These are phyloP conservation scores for Epizoanthus illoricatus DNA, from an alignment of 92 coral and sea anemone genomes.

Conservation along the genomic window DNA sequence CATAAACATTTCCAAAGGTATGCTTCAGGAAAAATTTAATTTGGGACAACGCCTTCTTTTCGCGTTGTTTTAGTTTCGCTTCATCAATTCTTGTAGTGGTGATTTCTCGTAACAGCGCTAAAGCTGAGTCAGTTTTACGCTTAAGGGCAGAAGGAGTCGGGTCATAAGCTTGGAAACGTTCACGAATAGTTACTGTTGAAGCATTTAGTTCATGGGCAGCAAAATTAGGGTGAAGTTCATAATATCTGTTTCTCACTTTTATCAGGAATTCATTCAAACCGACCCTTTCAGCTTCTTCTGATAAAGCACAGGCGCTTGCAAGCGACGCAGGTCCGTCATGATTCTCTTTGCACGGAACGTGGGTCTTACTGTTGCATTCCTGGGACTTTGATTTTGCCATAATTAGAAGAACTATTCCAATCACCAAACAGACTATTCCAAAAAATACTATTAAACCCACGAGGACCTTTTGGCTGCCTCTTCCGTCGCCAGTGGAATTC, in stretches of 20 bases:
- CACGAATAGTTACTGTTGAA: conserved; percentile 43
- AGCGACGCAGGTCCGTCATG: not conserved
- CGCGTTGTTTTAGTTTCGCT: conserved; percentile 64
- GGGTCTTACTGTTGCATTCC: not conserved
- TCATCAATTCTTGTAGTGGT: conserved; percentile 46
- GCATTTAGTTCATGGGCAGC: conserved; percentile 34
- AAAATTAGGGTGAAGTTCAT: conserved; percentile 59
- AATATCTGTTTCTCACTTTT: conserved; percentile 54
- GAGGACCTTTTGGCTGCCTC: conserved; percentile 34
- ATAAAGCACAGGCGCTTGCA: conserved; percentile 54
- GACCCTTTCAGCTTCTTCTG: conserved; percentile 71
- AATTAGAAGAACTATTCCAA: conserved; percentile 64
- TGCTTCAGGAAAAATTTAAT: conserved; percentile 68
- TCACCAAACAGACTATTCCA: conserved; percentile 59
- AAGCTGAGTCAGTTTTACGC: conserved; percentile 69
- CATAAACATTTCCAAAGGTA: conserved; percentile 76
- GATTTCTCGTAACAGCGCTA: conserved; percentile 58
- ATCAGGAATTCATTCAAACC: conserved; percentile 61
- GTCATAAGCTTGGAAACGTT: conserved; percentile 57
- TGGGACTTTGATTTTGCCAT: conserved; percentile 55
- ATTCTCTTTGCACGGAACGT: not conserved
- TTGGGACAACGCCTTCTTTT: conserved; percentile 80
- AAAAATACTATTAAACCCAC: conserved; percentile 60
- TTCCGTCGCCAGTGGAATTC: not conserved
- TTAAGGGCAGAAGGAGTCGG: conserved; percentile 69